Evolutionary conservation across 2,888 invertebrate species (phyloP), one percentile per base, ranked within the genome.

Genomic region (Cantharis lateralis): DNA sequence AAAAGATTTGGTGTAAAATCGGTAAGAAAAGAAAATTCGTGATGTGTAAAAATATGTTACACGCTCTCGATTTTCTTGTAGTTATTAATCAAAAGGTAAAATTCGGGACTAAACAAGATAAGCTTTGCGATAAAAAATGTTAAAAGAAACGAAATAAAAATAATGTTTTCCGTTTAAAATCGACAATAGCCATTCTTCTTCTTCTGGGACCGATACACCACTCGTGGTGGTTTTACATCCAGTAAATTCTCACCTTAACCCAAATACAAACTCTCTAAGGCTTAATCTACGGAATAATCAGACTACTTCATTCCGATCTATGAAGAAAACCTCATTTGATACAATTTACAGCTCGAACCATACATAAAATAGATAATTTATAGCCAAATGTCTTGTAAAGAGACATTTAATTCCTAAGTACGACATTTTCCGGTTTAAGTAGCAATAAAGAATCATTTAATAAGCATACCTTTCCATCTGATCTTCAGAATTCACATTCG

Each of bases 401-500:
- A 70, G 66, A 73, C 73, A 70, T 70, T 76, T 76, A 76, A 76
- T 76, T 76, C 64, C 32, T 76, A 76, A 76, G 76, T 76, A 68
- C 73, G 70, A 70, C 68, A 48, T 76, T 73, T 70, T 62, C 16
- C 18, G 16, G 62, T 72, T 18, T 73, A 76, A 76, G 76, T 76
- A 76, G 62, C 70, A 73, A 76, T 76, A 76, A 76, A 76, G 73
- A 76, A 64, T 66, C 76, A 73, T 76, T 66, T 76, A 76, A 76
- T 73, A 76, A 76, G 76, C 61, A 69, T 69, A 76, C 70, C 64
- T 70, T 69, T 70, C 73, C 76, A 70, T 76, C 73, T 66, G 73
- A 76, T 76, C 62, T 68, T 26, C 63, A 72, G 69, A 69, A 69
- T 69, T 28, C 69, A 28, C 26, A 16, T 15, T 28, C 26, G n/a